Evolutionary conservation across 2,113 vertebrate species (phyloP).

Genomic region (Etheostoma cragini): DNA sequence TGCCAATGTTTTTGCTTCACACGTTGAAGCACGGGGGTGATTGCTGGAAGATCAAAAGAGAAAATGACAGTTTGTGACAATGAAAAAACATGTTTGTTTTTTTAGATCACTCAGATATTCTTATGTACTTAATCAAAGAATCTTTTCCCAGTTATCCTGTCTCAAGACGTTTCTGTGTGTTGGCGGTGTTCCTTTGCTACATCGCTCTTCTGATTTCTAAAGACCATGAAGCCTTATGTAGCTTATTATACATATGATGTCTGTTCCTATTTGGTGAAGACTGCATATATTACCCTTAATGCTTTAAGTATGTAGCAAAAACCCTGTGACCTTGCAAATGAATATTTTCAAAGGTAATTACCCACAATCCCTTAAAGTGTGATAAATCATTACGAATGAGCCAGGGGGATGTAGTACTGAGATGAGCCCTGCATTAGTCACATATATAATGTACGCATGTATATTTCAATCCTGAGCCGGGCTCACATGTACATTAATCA

Average conservation of each 20-base stretch:
- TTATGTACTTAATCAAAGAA: conserved; percentile 11
- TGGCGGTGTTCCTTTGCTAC: background rate
- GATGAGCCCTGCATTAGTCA: conserved; percentile 28
- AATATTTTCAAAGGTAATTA: conserved; percentile 71
- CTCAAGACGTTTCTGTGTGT: background rate
- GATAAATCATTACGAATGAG: conserved; percentile 64
- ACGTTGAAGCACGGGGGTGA: too few species aligned
- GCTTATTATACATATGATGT: conserved; percentile 20
- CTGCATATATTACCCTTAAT: conserved; percentile 40
- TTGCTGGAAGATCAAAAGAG: too few species aligned
- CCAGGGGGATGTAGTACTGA: conserved; percentile 21
- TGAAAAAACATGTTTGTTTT: background rate
- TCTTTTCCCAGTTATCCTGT: background rate
- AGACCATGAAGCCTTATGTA: conserved; percentile 21
- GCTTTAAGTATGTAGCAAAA: conserved; percentile 24
- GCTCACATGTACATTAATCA: conserved; percentile 50
- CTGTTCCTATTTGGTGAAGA: background rate
- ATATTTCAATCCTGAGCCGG: conserved; percentile 23
- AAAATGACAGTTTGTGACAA: too few species aligned
- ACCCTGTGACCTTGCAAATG: conserved; percentile 65
- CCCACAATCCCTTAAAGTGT: conserved; percentile 45
- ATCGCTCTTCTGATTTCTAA: conserved; percentile 7
- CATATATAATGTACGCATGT: conserved; percentile 50
- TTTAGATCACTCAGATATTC: conserved; percentile 24
- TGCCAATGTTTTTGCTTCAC: conserved; percentile 22